These are phyloP conservation scores for Scomber colias DNA, from an alignment of 2,113 vertebrate species.

Conservation along the genomic window DNA sequence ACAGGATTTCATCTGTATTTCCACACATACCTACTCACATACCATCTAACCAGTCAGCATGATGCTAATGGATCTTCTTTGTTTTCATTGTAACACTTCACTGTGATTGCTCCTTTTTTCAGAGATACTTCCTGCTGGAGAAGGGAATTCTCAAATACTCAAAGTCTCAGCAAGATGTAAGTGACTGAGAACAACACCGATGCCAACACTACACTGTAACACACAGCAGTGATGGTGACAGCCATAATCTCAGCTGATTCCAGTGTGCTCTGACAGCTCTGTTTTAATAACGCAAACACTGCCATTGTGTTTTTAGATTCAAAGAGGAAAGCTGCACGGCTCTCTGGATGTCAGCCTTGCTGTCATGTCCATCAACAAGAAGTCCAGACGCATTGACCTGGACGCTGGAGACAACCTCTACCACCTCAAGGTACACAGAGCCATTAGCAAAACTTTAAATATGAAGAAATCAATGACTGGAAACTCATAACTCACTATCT, in stretches of 20 bases:
- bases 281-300: neutral
- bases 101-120: constrained; percentile 31
- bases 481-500: neutral
- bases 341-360: constrained; percentile 91
- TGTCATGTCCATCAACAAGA: constrained; percentile 95
- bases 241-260: neutral
- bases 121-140: constrained; percentile 94
- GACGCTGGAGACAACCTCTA: constrained; percentile 94
- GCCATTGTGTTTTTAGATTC: constrained; percentile 78
- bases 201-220: neutral
- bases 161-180: constrained; percentile 92
- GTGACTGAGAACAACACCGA: constrained; percentile 53
- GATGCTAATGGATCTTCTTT: too few relatives aligned
- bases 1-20: neutral
- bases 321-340: constrained; percentile 91
- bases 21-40: too few relatives aligned
- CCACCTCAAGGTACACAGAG: constrained; percentile 89
- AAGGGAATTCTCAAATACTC: constrained; percentile 90
- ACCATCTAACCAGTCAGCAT: neutral
- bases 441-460: too few relatives aligned
- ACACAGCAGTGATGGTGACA: neutral
- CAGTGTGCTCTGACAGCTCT: neutral
- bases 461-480: too few relatives aligned
- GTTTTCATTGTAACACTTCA: neutral
- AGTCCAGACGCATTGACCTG: constrained; percentile 92